Evolutionary conservation across 2,888 invertebrate genomes (phyloP).

Genomic region (Pseudoips prasinana): DNA sequence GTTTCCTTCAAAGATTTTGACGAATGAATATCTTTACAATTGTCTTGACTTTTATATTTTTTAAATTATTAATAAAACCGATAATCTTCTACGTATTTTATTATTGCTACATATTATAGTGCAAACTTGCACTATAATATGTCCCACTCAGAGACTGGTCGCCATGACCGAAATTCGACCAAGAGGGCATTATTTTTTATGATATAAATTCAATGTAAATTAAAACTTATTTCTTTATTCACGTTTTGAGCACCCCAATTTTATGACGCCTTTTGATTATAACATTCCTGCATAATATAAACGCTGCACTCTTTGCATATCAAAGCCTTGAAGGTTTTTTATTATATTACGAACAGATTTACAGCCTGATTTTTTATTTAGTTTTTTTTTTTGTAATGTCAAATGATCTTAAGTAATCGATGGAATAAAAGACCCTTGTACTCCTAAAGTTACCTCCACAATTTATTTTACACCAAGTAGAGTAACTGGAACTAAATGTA

Average conservation of each 20-base stretch:
- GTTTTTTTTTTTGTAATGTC: no score
- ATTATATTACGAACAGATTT: slow-evolving; percentile 23
- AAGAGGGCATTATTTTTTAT: slow-evolving; percentile 35
- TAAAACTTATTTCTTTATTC: slow-evolving; percentile 22
- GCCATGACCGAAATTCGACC: no score
- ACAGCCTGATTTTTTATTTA: slow-evolving; percentile 12
- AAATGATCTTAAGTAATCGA: no score
- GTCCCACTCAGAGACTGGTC: no score
- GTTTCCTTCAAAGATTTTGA: slow-evolving; percentile 61
- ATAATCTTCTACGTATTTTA: slow-evolving; percentile 22
- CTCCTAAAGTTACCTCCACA: no score
- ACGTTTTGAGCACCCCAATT: slow-evolving; percentile 15
- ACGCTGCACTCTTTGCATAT: slow-evolving; percentile 37
- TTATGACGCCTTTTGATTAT: slow-evolving; percentile 25
- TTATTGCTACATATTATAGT: no score
- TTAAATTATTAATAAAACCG: slow-evolving; percentile 38
- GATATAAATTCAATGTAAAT: slow-evolving; percentile 17
- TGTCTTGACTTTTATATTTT: slow-evolving; percentile 27
- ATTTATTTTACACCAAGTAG: no score
- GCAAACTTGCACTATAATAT: no score
- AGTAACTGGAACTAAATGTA: no score
- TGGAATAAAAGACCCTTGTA: no score
- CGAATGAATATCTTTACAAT: slow-evolving; percentile 21
- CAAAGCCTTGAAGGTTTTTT: slow-evolving; percentile 37
- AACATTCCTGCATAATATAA: slow-evolving; percentile 35